Base-by-base conservation (phyloP, 2,888 invertebrate species). In the Cataglyphis altisquamis region DNA sequence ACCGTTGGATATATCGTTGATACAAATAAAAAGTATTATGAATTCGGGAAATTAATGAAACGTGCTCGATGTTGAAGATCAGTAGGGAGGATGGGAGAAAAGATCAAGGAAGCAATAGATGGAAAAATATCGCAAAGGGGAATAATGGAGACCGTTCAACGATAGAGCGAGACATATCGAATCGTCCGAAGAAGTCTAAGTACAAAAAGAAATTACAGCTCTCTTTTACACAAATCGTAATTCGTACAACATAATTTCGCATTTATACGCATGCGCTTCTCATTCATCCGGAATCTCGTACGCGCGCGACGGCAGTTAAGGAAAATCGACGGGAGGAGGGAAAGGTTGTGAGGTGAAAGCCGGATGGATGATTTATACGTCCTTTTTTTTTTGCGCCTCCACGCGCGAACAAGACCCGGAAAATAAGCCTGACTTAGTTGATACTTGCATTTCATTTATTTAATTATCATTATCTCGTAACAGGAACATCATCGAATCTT, bases 401-500 rank as follows among this genome's bases (percentile, higher is more conserved):
- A 80, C 74, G 66, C 77, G 62, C 86, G 84, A 88, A 67, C 80
- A 82, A 82, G 75, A 82, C 21, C n/a, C 39, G 60, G 32, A 66
- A 66, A 84, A 67, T 89, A 90, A 91, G 91, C 93, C 93, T 93
- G 94, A 94, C 94, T 94, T 92, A 92, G 92, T 92, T 92, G 91
- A 88, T 92, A 92, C 87, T 90, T 78, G 87, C 88, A 91, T 90
- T 90, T 91, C 86, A 83, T 90, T 88, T 89, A 89, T 92, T 91
- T 92, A 91, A 91, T 92, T 88, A 88, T 87, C 93, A 93, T 93
- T 91, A 93, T 93, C 57, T 93, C 93, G 84, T 88, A 94, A 94
- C 94, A 94, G 94, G 94, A 94, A 94, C 94, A 94, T 94, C 91
- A 94, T 94, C 93, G 94, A 94, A 94, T 93, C 94, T 94, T 93